These are phyloP conservation scores for Falco cherrug DNA, from an alignment of 2,797 vertebrate genomes.

Conservation along the genomic window DNA sequence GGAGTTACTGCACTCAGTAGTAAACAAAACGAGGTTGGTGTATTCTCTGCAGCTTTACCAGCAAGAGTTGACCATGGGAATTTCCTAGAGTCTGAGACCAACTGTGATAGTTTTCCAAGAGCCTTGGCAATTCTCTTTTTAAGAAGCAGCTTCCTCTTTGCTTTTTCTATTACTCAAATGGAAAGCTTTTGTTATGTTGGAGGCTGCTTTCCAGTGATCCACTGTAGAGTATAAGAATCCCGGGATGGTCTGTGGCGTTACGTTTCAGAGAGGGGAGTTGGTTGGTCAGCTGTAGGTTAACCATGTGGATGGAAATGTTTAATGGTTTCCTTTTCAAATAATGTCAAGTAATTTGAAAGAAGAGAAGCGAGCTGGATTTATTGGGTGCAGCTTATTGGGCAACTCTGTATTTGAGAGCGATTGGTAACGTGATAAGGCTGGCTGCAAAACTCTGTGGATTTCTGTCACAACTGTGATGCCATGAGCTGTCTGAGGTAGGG, in stretches of 20 bases:
- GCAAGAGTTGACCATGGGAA: accelerated
- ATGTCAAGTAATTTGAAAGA: accelerated
- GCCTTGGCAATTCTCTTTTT: not conserved
- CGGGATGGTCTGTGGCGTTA: accelerated
- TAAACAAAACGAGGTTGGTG: accelerated
- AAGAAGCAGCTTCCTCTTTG: not conserved
- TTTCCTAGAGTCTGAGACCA: not conserved
- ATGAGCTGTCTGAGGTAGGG: not conserved
- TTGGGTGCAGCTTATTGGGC: accelerated
- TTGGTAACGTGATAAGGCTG: too few species aligned
- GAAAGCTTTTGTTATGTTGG: not conserved
- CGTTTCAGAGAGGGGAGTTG: not conserved
- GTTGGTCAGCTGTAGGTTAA: not conserved
- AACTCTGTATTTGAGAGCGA: not conserved
- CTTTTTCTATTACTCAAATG: not conserved
- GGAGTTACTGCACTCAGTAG: accelerated
- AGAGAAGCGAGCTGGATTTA: accelerated
- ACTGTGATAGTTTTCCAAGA: too few species aligned
- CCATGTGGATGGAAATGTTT: accelerated
- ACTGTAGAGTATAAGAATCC: too few species aligned
- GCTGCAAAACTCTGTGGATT: not conserved
- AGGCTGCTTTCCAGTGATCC: not conserved
- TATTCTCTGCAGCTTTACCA: not conserved
- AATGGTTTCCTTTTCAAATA: not conserved
- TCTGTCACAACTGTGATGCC: accelerated